Evolutionary conservation across 1,140 invertebrate species (phyloP).

Genomic region (Drosophila busckii): DNA sequence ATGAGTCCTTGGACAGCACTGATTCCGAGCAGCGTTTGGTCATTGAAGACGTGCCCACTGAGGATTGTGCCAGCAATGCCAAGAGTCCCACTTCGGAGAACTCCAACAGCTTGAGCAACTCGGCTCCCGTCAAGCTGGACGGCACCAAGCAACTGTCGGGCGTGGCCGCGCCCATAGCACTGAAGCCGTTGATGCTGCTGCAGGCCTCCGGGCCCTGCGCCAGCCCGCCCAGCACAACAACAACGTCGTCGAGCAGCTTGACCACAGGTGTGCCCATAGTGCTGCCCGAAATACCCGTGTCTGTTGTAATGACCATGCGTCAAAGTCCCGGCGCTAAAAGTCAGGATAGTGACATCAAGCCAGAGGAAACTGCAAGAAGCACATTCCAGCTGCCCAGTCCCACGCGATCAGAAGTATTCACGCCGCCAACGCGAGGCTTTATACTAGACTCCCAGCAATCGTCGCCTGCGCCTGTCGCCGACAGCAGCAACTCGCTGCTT

Average conservation of each 20-base stretch:
- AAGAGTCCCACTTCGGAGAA: slow-evolving; percentile 54
- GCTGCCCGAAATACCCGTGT: slow-evolving; percentile 66
- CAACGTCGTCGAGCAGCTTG: neutral
- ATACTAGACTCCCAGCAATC: slow-evolving; percentile 38
- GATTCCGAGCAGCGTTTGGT: slow-evolving; percentile 85
- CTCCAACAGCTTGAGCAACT: slow-evolving; percentile 19
- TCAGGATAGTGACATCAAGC: slow-evolving; percentile 4
- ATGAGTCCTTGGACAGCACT: slow-evolving; percentile 84
- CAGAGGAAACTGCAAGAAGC: too few species aligned
- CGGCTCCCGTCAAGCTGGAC: slow-evolving; percentile 52
- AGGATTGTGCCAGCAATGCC: slow-evolving; percentile 53
- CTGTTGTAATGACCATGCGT: slow-evolving; percentile 57
- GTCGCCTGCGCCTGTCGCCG: slow-evolving; percentile 26
- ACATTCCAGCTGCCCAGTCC: too few species aligned
- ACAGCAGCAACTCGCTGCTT: slow-evolving; percentile 46
- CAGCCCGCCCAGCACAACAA: slow-evolving; percentile 6
- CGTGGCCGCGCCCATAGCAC: slow-evolving; percentile 49
- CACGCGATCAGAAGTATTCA: neutral
- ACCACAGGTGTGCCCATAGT: slow-evolving; percentile 58
- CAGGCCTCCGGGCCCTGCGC: slow-evolving; percentile 13
- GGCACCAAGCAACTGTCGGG: slow-evolving; percentile 25
- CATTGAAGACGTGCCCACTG: slow-evolving; percentile 79
- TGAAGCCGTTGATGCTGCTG: slow-evolving; percentile 37
- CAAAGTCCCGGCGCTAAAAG: slow-evolving; percentile 33
- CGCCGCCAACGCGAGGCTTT: slow-evolving; percentile 23